Conservation (phyloP, 2,888 invertebrate genomes). For the Caenorhabditis doughertyi region DNA sequence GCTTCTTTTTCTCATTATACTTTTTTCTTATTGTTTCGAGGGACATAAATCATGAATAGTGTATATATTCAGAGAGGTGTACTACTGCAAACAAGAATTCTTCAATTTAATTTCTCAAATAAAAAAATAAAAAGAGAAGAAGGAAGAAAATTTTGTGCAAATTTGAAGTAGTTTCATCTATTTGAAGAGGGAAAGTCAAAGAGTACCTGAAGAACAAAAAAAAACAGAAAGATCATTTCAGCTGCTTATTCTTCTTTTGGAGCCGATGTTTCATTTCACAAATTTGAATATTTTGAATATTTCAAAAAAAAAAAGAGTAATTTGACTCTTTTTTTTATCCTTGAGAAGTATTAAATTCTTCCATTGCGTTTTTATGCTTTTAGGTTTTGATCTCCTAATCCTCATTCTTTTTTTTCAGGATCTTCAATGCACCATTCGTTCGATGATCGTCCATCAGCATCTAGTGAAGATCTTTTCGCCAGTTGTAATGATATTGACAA, state of each 20-base stretch:
- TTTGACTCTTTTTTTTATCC: too few relatives aligned
- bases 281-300: too few relatives aligned
- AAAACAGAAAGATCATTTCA: not conserved
- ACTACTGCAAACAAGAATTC: not conserved
- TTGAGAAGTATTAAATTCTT: too few relatives aligned
- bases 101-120: not conserved
- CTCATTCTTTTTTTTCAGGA: too few relatives aligned
- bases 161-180: slow-evolving; percentile 37
- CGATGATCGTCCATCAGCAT: slow-evolving; percentile 63
- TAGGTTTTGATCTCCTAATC: too few relatives aligned
- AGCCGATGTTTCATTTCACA: not conserved
- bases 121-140: slow-evolving; percentile 10
- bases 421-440: slow-evolving; percentile 66
- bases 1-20: slow-evolving; percentile 6
- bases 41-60: not conserved
- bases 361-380: too few relatives aligned
- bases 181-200: slow-evolving; percentile 24
- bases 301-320: too few relatives aligned
- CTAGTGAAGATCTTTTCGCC: slow-evolving; percentile 61
- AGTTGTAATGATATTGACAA: slow-evolving; percentile 62
- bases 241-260: slow-evolving; percentile 9
- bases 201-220: not conserved
- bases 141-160: slow-evolving; percentile 23
- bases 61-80: not conserved
- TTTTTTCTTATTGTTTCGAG: not conserved